Conservation (phyloP, 1,140 invertebrate genomes). For the Bombus sylvicola region DNA sequence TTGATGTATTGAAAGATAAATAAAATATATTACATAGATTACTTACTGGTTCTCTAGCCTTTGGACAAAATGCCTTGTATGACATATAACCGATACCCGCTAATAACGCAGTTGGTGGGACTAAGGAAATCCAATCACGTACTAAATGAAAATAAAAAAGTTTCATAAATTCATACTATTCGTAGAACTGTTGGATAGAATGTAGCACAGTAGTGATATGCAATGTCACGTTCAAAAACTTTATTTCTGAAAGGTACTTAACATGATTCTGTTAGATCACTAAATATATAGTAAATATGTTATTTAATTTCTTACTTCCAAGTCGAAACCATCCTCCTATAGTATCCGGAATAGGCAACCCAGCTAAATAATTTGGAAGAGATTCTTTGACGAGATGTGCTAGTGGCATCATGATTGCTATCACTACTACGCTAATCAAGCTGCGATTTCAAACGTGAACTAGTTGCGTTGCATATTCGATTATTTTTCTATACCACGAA, state of each 20-base stretch:
- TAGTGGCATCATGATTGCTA: constrained; percentile 87
- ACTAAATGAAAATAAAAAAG: constrained; percentile 82
- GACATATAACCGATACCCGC: constrained; percentile 89
- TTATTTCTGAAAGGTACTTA: not conserved
- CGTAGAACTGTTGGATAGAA: not conserved
- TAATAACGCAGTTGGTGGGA: constrained; percentile 89
- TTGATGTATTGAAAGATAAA: constrained; percentile 41
- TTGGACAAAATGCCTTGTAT: constrained; percentile 89
- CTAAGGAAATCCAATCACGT: constrained; percentile 89
- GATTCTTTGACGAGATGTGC: constrained; percentile 88
- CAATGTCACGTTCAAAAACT: constrained; percentile 8
- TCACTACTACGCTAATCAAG: constrained; percentile 48
- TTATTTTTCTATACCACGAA: not conserved
- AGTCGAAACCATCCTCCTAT: constrained; percentile 91
- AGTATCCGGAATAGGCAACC: constrained; percentile 89
- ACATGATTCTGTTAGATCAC: not conserved
- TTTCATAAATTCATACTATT: not conserved
- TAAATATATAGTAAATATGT: not conserved
- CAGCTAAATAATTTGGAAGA: constrained; percentile 90
- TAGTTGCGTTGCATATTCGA: not conserved
- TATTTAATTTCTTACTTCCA: constrained; percentile 84
- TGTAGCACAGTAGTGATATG: not conserved
- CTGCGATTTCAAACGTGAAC: constrained; percentile 15
- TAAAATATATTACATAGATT: not conserved
- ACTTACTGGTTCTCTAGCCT: constrained; percentile 81